Conservation (phyloP, 2,113 vertebrate genomes). For the Zapornia atra region DNA sequence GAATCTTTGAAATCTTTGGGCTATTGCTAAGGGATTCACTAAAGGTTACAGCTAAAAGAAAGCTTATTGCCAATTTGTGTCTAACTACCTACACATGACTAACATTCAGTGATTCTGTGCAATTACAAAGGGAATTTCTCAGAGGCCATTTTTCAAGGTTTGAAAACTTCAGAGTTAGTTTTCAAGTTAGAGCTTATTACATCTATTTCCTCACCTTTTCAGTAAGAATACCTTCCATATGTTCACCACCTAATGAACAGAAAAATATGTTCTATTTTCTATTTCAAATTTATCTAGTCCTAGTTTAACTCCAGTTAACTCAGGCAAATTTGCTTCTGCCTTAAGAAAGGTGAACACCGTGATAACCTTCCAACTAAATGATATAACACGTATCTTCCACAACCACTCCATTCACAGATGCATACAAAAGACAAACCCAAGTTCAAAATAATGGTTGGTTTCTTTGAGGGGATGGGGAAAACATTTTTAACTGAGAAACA, state of each 20-base stretch:
- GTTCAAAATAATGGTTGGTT: not conserved
- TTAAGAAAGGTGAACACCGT: not conserved
- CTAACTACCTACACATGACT: not conserved
- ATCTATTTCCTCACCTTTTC: not conserved
- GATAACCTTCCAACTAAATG: not conserved
- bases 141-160: not conserved
- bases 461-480: not conserved
- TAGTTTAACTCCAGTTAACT: not conserved
- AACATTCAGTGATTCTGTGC: too few relatives aligned
- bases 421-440: not conserved
- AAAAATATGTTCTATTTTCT: not conserved
- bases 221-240: not conserved
- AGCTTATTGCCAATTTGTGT: not conserved
- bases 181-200: not conserved
- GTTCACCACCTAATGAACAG: not conserved
- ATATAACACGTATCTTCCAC: not conserved
- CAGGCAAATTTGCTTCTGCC: not conserved
- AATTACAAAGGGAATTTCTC: not conserved
- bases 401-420: not conserved
- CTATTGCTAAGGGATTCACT: not conserved
- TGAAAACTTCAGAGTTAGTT: not conserved
- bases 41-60: not conserved
- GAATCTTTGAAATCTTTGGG: not conserved
- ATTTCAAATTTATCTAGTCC: not conserved
- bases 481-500: not conserved